Base-by-base conservation (phyloP, 2,797 vertebrate species). In the Falco cherrug region DNA sequence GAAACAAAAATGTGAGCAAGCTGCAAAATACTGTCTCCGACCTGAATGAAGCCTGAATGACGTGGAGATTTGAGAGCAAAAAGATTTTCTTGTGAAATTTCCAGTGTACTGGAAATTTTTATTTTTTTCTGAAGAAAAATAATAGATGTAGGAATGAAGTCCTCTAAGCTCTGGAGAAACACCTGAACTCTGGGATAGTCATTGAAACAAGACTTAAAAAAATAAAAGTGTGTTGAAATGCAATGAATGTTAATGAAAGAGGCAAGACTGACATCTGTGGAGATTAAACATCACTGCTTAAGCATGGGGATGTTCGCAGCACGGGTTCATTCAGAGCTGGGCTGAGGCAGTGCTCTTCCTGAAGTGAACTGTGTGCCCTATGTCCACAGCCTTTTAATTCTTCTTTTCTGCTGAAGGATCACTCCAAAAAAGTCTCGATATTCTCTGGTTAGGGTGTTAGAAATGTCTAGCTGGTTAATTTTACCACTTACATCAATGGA, bases 211-310 rank as follows among this genome's bases (percentile, higher is more conserved):
- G 59, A 78, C 73, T 87, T 91, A 31, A 64, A 43, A 35, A 67
- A 71, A 25, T 26, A 21, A 26, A 48, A n/a, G 10, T 60, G 10
- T 64, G 87, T 87, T 94, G 70, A 91, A 93, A 82, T 91, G 70
- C 92, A 95, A 13, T 93, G 25, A 70, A 77, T 93, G 63, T 68
- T 95, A 94, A 53, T 96, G 77, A 90, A 95, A 73, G 73, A 93
- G 67, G 47, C 43, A 29, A 64, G 88, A 87, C 51, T 87, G 84
- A 64, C 51, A 89, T 75, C 39, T 76, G 19, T 63, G 80, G 73
- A 60, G 65, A 78, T 89, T 68, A 90, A 84, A 67, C 3, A 6
- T 84, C 31, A 74, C 63, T 92, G 53, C 57, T 76, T 54, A 79
- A 79, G 68, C 87, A 28, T 3, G 2, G 84, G 70, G 21, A 63